Conservation (phyloP, 2,888 invertebrate genomes). For the Phlogophora meticulosa region DNA sequence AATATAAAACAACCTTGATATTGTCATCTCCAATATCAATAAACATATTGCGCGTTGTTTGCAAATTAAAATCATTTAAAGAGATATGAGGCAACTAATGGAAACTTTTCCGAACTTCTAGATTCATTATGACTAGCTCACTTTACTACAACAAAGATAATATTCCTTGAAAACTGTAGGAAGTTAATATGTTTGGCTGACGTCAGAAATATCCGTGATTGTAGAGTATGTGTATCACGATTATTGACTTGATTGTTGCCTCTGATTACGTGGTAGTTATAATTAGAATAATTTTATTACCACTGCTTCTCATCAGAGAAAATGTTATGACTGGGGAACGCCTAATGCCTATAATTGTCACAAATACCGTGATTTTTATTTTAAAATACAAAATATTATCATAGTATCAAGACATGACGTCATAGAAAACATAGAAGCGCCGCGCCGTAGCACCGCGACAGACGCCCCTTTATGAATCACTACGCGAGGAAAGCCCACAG, state of each 20-base stretch:
- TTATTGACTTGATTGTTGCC: conserved; percentile 29
- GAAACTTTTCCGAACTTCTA: conserved; percentile 5
- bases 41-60: conserved; percentile 13
- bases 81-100: conserved; percentile 6
- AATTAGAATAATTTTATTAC: conserved; percentile 23
- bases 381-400: conserved; percentile 1
- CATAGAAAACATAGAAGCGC: conserved; percentile 23
- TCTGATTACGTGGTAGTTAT: conserved; percentile 25
- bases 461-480: conserved; percentile 76
- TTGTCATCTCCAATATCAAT: conserved; percentile 38
- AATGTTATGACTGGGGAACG: conserved; percentile 8
- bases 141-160: conserved; percentile 7
- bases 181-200: conserved; percentile 13
- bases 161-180: conserved; percentile 31
- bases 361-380: neutral
- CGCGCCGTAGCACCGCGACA: conserved; percentile 43
- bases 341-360: neutral
- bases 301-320: conserved; percentile 9
- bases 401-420: conserved; percentile 28
- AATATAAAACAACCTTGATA: conserved; percentile 49
- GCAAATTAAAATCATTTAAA: conserved; percentile 34
- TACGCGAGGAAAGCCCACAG: conserved; percentile 80
- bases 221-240: conserved; percentile 18
- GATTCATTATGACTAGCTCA: neutral
- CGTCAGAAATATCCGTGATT: conserved; percentile 38